Percentiles rank a stretch among this genome's conserved stretches.
These are phyloP conservation scores for Chloromyia formosa DNA, from an alignment of 2,888 invertebrate genomes.

Conservation along the genomic window DNA sequence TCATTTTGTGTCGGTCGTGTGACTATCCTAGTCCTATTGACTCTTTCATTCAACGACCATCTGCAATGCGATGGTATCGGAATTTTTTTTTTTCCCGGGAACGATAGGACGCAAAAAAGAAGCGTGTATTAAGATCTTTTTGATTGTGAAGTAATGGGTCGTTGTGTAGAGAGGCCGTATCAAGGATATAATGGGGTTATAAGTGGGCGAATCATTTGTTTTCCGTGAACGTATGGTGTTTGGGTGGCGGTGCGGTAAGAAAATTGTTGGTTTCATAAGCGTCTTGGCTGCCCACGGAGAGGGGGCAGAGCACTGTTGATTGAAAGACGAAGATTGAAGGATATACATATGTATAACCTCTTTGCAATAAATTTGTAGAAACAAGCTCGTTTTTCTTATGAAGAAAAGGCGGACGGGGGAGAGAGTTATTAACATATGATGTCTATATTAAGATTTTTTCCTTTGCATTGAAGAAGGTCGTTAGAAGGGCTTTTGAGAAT, in stretches of 20 bases:
- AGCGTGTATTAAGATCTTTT: conserved; percentile 40
- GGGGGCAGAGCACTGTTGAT: not conserved
- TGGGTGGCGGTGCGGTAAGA: not conserved
- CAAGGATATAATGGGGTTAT: conserved; percentile 43
- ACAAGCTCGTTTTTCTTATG: conserved; percentile 19
- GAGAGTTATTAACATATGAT: conserved; percentile 34
- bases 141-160: conserved; percentile 41
- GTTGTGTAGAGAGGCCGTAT: conserved; percentile 32
- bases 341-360: too few relatives aligned
- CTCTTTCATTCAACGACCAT: conserved; percentile 6
- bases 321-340: not conserved
- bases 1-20: conserved; percentile 14
- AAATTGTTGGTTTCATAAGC: not conserved
- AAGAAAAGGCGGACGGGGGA: not conserved
- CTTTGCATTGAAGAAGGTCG: not conserved
- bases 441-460: conserved; percentile 22
- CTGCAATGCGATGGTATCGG: conserved; percentile 42
- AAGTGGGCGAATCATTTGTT: conserved; percentile 41
- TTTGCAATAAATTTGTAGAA: conserved; percentile 28
- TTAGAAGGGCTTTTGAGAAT: not conserved
- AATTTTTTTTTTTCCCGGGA: conserved; percentile 4
- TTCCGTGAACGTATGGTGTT: conserved; percentile 21
- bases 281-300: not conserved
- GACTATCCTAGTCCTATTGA: conserved; percentile 6
- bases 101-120: conserved; percentile 10